Evolutionary conservation across 2,888 invertebrate genomes (phyloP), one percentile per base, ranked within the genome.

Genomic region (Euphydryas editha): DNA sequence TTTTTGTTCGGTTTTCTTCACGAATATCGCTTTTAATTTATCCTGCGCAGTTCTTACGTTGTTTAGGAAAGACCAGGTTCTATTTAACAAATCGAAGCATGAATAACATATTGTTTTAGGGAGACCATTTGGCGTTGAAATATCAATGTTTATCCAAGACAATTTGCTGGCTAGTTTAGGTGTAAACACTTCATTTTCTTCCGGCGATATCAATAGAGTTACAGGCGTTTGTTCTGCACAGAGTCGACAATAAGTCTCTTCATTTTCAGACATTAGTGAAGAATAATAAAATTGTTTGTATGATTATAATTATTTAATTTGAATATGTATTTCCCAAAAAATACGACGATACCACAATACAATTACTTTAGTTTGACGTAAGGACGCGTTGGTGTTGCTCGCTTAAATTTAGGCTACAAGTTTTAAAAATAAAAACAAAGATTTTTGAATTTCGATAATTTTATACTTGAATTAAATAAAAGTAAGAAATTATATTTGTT

Each of bases 81-180:
- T 85, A 75, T 92, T 91, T 63, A 92, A 73, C 57, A 82, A 76
- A 70, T 91, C 92, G 75, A 90, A 92, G 72, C 92, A 92, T 3
- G 90, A 82, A 72, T 85, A 92, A 72, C 92, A 92, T 68, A 92
- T 90, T 2, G 86, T 82, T 18, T 81, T 87, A 4, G 92, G 92
- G 21, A 92, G 81, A 7, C 66, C 65, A 72, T 78, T 80, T 11
- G 79, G 70, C 8, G 77, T 54, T 30, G 83, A 78, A 73, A 89
- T 75, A 74, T 91, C 86, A 47, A 92, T 80, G 73, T 92, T 92
- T 73, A 92, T 90, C 90, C 90, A 92, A 2, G 78, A 77, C 83
- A 92, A 83, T 81, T 92, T 92, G 1, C 79, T 81, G 1, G 80
- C 73, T 18, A 92, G 81, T 74, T 89, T 90, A 0, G 88, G 88